Evolutionary conservation across 2,888 invertebrate species (phyloP).

Genomic region (Ennomos quercinarius): DNA sequence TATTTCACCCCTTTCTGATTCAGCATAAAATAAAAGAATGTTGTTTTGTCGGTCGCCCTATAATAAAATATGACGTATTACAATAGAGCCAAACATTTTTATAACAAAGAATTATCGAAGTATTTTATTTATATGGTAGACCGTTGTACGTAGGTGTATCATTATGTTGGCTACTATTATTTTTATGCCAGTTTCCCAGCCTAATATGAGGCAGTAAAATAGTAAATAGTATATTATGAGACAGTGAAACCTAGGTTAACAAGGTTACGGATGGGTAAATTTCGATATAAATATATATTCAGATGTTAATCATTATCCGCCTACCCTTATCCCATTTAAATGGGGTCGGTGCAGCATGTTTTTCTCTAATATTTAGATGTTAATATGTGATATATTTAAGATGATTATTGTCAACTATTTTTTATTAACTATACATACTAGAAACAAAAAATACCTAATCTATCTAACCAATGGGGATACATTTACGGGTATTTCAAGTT

Average conservation of each 20-base stretch:
- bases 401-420: no score
- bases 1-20: conserved; percentile 50
- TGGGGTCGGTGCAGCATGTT: no score
- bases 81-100: conserved; percentile 29
- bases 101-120: conserved; percentile 30
- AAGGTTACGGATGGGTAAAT: background rate
- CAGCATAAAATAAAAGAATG: conserved; percentile 53
- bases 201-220: conserved; percentile 14
- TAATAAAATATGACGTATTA: conserved; percentile 43
- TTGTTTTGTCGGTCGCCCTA: conserved; percentile 35
- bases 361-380: no score
- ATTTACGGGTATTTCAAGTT: no score
- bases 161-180: conserved; percentile 17
- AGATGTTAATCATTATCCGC: no score
- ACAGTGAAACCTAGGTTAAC: conserved; percentile 7
- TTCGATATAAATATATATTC: no score
- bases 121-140: conserved; percentile 27
- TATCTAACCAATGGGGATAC: no score
- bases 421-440: no score
- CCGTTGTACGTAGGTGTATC: conserved; percentile 9
- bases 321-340: no score
- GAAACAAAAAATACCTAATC: no score
- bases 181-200: conserved; percentile 3
- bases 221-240: background rate
- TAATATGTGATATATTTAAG: no score